Percentiles rank a stretch among this genome's conserved stretches.
Evolutionary conservation across 2,797 vertebrate genomes (phyloP).

Genomic region (Phrynocephalus guinanensis): DNA sequence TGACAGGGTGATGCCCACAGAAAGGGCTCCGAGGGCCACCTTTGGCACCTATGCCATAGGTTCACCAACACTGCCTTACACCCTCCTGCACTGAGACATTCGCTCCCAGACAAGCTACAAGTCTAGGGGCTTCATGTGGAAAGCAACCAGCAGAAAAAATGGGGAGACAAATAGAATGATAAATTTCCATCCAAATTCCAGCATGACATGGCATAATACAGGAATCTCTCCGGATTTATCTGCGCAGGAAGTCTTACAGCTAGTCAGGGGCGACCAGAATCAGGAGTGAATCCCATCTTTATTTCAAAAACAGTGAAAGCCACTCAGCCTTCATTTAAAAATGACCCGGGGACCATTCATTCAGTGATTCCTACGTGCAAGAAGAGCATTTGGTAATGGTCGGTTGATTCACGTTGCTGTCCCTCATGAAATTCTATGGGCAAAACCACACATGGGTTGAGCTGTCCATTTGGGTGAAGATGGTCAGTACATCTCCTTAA

Average conservation of each 20-base stretch:
- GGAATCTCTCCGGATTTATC: neutral
- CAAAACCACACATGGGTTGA: neutral
- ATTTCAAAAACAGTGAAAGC: neutral
- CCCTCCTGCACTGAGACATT: neutral
- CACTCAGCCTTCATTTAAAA: neutral
- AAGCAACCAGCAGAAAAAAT: neutral
- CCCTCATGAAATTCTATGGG: neutral
- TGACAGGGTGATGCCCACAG: too few relatives aligned
- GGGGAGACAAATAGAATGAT: neutral
- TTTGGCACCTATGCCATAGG: too few relatives aligned
- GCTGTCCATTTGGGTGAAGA: too few relatives aligned
- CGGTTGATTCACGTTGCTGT: neutral
- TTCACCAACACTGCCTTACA: neutral
- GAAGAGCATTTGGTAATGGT: neutral
- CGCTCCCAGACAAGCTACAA: neutral
- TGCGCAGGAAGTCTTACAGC: neutral
- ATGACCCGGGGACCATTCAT: neutral
- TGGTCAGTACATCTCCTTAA: too few relatives aligned
- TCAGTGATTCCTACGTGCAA: neutral
- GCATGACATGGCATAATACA: neutral
- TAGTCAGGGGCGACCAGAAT: too few relatives aligned
- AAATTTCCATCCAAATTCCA: neutral
- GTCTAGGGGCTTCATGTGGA: neutral
- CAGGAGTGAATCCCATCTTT: neutral
- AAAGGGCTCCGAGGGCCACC: too few relatives aligned